Evolutionary conservation across 2,113 vertebrate species (phyloP), one percentile per base, ranked within the genome.

Genomic region (Addax nasomaculatus): DNA sequence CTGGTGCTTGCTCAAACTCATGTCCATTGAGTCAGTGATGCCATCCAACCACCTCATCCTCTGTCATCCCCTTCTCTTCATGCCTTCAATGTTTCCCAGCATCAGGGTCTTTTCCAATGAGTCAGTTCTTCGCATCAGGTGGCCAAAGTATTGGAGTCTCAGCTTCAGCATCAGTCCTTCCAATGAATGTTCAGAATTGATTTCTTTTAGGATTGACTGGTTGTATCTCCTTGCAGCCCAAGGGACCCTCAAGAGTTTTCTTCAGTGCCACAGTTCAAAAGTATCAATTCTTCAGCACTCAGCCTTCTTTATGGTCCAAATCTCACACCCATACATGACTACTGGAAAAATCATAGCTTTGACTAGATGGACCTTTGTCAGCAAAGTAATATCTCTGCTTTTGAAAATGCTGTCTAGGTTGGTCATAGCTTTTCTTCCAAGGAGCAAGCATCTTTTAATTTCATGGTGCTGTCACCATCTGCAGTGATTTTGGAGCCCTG

Each of bases 101-200:
- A 1, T 70, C n/a, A 70, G n/a, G 64, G 64, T 70, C n/a, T 70
- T 70, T 70, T 21, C 17, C 33, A 11, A 0, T 21, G 9, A 70
- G 17, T 67, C 33, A 36, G 8, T 5, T 36, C n/a, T 70, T 70
- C 1, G 0, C 4, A 70, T 36, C n/a, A 36, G 17, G 17, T 70
- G 64, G 64, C 17, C 64, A 21, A 21, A 70, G 17, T 70, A 70
- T 36, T 70, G 9, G 9, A 36, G 17, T 36, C 21, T 36, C 4
- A 5, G n/a, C 64, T 70, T 70, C 17, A 36, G 17, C 64, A 11
- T 70, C n/a, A 36, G n/a, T 70, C n/a, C 4, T 11, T 70, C 64
- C 64, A 70, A 36, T 36, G 64, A 70, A 70, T 5, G 2, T 1
- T 11, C 64, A 36, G 64, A 17, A 36, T 0, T 67, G 33, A 67